Conservation (phyloP, 2,113 vertebrate species). For the Sinocyclocheilus rhinocerous region DNA sequence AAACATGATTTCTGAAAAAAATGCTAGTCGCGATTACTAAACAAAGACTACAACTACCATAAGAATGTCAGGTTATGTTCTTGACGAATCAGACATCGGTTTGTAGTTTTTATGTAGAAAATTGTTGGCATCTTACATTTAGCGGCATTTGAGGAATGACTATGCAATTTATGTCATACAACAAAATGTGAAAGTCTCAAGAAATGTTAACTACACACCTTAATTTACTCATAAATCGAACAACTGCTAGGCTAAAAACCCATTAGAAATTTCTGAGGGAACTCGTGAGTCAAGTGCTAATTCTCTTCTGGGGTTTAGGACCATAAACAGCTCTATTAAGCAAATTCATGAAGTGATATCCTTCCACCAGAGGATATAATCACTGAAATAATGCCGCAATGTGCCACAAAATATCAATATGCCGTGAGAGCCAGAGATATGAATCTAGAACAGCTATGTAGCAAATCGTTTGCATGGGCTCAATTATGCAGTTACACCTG, state of each 20-base stretch:
- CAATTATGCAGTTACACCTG: not conserved
- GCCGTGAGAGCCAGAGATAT: not conserved
- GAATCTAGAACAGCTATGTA: not conserved
- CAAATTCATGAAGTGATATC: conserved; percentile 3
- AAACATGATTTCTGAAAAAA: not conserved
- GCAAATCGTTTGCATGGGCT: not conserved
- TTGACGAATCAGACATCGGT: not conserved
- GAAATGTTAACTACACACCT: not conserved
- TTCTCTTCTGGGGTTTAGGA: not conserved
- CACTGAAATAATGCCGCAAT: not conserved
- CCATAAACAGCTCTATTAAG: not conserved
- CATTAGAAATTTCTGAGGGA: not conserved
- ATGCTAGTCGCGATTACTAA: not conserved
- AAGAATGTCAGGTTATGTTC: not conserved
- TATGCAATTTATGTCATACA: not conserved
- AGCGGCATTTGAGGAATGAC: not conserved
- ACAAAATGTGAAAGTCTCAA: not conserved
- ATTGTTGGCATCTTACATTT: not conserved
- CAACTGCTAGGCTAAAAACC: not conserved
- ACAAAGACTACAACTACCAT: not conserved
- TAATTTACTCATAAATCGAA: not conserved
- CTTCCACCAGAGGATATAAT: not conserved
- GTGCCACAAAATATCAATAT: not conserved
- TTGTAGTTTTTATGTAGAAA: not conserved
- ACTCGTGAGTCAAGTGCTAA: not conserved